Evolutionary conservation across 2,113 vertebrate genomes (phyloP).

Genomic region (Chiloscyllium plagiosum): DNA sequence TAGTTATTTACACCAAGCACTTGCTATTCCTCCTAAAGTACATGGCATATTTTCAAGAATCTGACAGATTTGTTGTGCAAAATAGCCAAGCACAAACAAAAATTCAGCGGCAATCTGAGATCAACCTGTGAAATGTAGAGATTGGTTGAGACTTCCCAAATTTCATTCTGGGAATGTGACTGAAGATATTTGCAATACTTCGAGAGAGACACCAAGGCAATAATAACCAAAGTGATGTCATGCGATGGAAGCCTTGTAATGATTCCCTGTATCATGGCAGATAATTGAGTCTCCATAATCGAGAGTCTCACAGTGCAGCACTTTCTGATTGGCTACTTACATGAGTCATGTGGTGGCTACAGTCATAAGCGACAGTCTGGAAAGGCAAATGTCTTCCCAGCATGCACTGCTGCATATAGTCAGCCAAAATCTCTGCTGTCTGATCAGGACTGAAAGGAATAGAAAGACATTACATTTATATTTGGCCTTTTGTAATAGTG

Average conservation of each 20-base stretch:
- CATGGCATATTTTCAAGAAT: neutral
- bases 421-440: conserved; percentile 53
- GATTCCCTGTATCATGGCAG: neutral
- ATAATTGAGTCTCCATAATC: neutral
- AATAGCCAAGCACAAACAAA: neutral
- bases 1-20: neutral
- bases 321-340: conserved; percentile 51
- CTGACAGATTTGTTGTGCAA: neutral
- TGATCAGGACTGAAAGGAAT: conserved; percentile 63
- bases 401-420: conserved; percentile 54
- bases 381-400: conserved; percentile 51
- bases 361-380: conserved; percentile 59
- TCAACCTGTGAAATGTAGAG: neutral
- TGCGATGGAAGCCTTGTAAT: neutral
- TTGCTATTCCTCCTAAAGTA: neutral
- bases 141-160: neutral
- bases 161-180: neutral
- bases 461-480: neutral
- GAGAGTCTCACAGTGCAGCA: neutral
- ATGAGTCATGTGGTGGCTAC: conserved; percentile 47
- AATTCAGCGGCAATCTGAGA: neutral
- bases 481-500: neutral
- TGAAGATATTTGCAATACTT: neutral
- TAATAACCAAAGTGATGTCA: neutral
- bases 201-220: neutral